phyloP scores from a whole-genome alignment of 23 tunicate genomes.

The Trididemnum nubilum region DNA sequence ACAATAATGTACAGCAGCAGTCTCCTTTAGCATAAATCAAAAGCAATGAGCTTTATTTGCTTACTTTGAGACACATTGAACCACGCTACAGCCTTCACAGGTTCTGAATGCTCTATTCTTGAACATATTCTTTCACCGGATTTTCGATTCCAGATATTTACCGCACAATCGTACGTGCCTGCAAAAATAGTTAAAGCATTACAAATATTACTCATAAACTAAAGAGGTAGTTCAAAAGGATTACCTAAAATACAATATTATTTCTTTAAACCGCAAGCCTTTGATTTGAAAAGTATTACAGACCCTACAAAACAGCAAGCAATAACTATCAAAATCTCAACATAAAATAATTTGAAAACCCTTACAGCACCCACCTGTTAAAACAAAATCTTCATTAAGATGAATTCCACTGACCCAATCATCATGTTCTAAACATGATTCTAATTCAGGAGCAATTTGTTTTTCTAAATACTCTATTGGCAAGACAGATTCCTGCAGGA shows the following conservation, averaged over 20 bases:
- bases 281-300: no score
- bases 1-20: no score
- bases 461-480: constrained; percentile 62
- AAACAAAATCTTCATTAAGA: constrained; percentile 23
- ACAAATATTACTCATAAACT: neutral
- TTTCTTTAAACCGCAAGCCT: no score
- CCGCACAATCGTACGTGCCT: constrained; percentile 82
- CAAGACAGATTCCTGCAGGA: constrained; percentile 75
- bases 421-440: constrained; percentile 48
- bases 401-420: constrained; percentile 89
- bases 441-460: constrained; percentile 67
- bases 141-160: constrained; percentile 57
- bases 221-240: neutral
- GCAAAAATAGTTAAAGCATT: no score
- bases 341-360: no score
- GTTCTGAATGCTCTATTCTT: constrained; percentile 70
- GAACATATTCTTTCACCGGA: constrained; percentile 15
- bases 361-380: constrained; percentile 61
- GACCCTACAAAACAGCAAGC: no score
- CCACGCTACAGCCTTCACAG: constrained; percentile 76
- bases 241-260: neutral
- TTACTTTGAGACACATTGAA: neutral
- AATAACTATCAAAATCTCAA: no score
- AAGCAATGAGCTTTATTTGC: no score
- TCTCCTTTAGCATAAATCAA: no score